Evolutionary conservation across 2,797 vertebrate genomes (phyloP), one percentile per base, ranked within the genome.

Genomic region (Dendrocincla fuliginosa): DNA sequence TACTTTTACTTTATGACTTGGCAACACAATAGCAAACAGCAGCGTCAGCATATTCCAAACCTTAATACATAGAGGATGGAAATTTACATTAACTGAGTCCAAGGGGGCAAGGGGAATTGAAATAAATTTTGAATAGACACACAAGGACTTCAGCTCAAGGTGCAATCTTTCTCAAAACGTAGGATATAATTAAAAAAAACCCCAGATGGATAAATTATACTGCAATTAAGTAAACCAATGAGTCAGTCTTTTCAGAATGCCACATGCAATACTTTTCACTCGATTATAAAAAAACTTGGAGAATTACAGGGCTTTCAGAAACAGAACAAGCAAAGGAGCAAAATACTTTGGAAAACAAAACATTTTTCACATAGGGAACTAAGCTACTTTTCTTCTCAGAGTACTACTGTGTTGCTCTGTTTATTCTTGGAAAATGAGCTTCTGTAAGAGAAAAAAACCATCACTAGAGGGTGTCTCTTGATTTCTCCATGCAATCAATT

Each of bases 21-120:
- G 25, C 32, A 77, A 61, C 13, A 65, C 56, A 87, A 44, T 4
- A 65, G 30, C 16, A 53, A 60, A 75, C 2, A 11, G 33, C 46
- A 83, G 23, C 9, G 8, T 42, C 39, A 50, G n/a, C 24, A 37
- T 41, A 77, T 39, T 57, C 24, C 63, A 67, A 86, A 69, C 28
- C 17, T 10, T 50, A 55, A 42, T 28, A 84, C 24, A 47, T 1
- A 33, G 13, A 78, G 70, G 4, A 55, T 5, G 4, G 25, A 64
- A 56, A 84, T 53, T 30, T 33, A 71, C 42, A 64, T 60, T 37
- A 63, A 60, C 4, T 60, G 42, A 77, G 73, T 64, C 44, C 19
- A 20, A 10, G 13, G 24, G 5, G 3, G 6, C 7, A 1, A 2
- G 13, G 2, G 14, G 4, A 27, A 59, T 0, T 71, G 35, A 78